Conservation (phyloP, 2,113 vertebrate genomes). For the Oceanites oceanicus region DNA sequence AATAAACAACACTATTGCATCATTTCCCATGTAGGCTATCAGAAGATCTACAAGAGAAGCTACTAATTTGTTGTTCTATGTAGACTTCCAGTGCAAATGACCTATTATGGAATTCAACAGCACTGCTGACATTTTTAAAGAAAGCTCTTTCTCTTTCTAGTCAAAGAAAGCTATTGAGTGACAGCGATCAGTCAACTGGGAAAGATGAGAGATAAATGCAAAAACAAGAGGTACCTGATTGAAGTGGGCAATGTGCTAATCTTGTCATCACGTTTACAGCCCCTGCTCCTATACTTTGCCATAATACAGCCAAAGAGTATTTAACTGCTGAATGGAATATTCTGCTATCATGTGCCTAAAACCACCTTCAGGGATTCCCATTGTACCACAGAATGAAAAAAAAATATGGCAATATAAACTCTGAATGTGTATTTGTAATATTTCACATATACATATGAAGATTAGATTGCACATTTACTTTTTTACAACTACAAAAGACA, state of each 20-base stretch:
- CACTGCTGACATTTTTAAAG: background rate
- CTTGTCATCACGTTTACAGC: background rate
- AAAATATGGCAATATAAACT: background rate
- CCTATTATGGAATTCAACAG: background rate
- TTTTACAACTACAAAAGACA: slow-evolving; percentile 7
- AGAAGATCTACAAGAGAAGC: slow-evolving; percentile 1
- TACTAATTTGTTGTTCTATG: background rate
- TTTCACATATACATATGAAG: background rate
- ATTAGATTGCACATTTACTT: background rate
- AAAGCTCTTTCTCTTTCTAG: background rate
- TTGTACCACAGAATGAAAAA: background rate
- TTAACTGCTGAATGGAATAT: background rate
- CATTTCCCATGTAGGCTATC: background rate
- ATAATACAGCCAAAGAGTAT: background rate
- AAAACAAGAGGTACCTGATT: background rate
- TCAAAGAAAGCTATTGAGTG: slow-evolving; percentile 14
- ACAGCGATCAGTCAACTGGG: slow-evolving; percentile 29
- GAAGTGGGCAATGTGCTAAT: slow-evolving; percentile 5
- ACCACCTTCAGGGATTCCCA: slow-evolving; percentile 14
- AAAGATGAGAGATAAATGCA: background rate
- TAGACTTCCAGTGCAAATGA: background rate
- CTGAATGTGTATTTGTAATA: background rate
- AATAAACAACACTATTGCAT: background rate
- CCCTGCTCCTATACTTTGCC: background rate
- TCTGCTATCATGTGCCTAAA: background rate